Evolutionary conservation across 2,113 vertebrate genomes (phyloP).

Genomic region (Datnioides undecimradiatus): DNA sequence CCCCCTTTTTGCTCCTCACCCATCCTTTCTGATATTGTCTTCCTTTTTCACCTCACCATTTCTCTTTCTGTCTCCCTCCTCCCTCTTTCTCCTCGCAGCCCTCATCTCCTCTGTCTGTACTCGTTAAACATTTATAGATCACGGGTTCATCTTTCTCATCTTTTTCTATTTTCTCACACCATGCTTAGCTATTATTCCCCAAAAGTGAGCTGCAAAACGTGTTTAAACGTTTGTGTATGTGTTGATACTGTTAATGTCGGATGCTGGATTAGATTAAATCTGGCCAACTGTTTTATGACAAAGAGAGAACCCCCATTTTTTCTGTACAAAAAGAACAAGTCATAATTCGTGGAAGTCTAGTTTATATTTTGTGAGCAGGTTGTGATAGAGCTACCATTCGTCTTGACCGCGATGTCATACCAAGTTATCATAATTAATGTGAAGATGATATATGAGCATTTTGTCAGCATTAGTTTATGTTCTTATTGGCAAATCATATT

Average conservation of each 20-base stretch:
- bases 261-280: constrained; percentile 23
- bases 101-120: constrained; percentile 65
- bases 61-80: constrained; percentile 44
- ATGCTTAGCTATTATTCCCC: constrained; percentile 30
- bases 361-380: too few relatives aligned
- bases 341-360: too few relatives aligned
- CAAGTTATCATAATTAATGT: neutral
- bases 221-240: constrained; percentile 23
- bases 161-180: constrained; percentile 54
- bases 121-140: constrained; percentile 80
- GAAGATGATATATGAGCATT: neutral
- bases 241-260: constrained; percentile 7
- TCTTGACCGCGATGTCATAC: neutral
- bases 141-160: constrained; percentile 64
- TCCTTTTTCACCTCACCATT: constrained; percentile 65
- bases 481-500: neutral
- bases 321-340: neutral
- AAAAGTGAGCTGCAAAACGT: constrained; percentile 12
- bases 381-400: neutral
- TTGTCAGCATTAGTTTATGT: neutral
- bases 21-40: constrained; percentile 53
- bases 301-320: neutral
- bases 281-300: constrained; percentile 5
- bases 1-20: constrained; percentile 60
- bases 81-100: constrained; percentile 24